Evolutionary conservation across 2,113 vertebrate species (phyloP).

Genomic region (Diphyllodes magnificus): DNA sequence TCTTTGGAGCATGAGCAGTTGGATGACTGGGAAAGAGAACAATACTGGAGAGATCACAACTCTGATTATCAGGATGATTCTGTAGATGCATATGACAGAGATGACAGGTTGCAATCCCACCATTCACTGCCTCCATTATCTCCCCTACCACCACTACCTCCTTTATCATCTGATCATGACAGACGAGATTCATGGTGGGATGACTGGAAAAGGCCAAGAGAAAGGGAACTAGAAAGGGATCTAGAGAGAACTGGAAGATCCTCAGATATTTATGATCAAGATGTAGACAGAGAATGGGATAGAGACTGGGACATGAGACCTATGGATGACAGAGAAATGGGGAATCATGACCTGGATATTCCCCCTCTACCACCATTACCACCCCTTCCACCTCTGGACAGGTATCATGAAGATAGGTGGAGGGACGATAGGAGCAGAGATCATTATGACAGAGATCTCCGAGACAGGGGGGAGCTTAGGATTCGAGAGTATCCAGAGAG

Average conservation of each 20-base stretch:
- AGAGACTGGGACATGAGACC: slow-evolving; percentile 77
- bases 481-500: slow-evolving; percentile 85
- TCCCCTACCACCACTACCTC: slow-evolving; percentile 65
- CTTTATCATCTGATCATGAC: slow-evolving; percentile 76
- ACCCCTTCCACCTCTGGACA: slow-evolving; percentile 80
- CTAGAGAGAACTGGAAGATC: slow-evolving; percentile 77
- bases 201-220: slow-evolving; percentile 75
- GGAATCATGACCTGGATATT: slow-evolving; percentile 79
- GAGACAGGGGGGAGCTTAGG: slow-evolving; percentile 82
- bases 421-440: slow-evolving; percentile 80
- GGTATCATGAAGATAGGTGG: slow-evolving; percentile 84
- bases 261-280: slow-evolving; percentile 75
- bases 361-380: slow-evolving; percentile 77
- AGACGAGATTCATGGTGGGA: slow-evolving; percentile 73
- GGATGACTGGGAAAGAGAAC: slow-evolving; percentile 77
- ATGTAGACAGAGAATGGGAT: slow-evolving; percentile 77
- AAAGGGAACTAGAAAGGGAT: slow-evolving; percentile 74
- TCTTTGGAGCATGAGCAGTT: slow-evolving; percentile 70
- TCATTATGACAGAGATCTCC: slow-evolving; percentile 81
- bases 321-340: slow-evolving; percentile 80
- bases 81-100: slow-evolving; percentile 78
- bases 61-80: slow-evolving; percentile 79
- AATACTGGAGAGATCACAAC: slow-evolving; percentile 83
- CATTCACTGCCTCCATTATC: slow-evolving; percentile 59
- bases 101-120: slow-evolving; percentile 77